phyloP scores from a whole-genome alignment of 2,888 invertebrate genomes.

The Blomia tropicalis region DNA sequence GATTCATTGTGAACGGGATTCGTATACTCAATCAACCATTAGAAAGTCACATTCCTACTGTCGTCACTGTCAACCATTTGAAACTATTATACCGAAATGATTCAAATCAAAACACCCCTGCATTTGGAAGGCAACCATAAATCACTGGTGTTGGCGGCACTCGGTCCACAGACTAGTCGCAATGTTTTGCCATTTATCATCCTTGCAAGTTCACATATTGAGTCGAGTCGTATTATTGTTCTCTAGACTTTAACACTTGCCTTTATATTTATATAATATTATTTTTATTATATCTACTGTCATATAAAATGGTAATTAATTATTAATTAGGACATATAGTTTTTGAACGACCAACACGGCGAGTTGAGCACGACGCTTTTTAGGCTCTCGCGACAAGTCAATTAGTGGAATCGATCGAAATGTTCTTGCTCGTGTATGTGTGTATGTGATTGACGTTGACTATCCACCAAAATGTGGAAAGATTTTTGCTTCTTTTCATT shows the following conservation, averaged over 20 bases:
- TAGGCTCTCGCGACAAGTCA: neutral
- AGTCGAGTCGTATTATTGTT: no score
- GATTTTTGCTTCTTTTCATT: neutral
- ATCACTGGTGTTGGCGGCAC: neutral
- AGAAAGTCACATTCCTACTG: conserved; percentile 7
- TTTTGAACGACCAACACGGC: neutral
- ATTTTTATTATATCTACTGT: neutral
- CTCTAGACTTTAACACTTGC: conserved; percentile 8
- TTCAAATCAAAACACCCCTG: conserved; percentile 6
- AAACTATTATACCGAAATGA: conserved; percentile 5
- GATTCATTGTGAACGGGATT: no score
- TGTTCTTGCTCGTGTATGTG: neutral
- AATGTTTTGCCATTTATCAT: no score
- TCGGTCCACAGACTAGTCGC: neutral
- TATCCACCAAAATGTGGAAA: neutral
- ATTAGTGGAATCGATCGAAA: neutral
- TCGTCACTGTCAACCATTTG: conserved; percentile 6
- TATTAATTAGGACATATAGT: neutral
- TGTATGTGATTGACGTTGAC: neutral
- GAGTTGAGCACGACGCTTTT: neutral
- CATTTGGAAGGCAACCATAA: neutral
- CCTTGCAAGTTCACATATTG: no score
- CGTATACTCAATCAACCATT: neutral
- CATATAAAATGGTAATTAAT: neutral
- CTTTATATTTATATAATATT: neutral